Evolutionary conservation across 2,797 vertebrate species (phyloP), one percentile per base, ranked within the genome.

Genomic region (Naso thynnoides): DNA sequence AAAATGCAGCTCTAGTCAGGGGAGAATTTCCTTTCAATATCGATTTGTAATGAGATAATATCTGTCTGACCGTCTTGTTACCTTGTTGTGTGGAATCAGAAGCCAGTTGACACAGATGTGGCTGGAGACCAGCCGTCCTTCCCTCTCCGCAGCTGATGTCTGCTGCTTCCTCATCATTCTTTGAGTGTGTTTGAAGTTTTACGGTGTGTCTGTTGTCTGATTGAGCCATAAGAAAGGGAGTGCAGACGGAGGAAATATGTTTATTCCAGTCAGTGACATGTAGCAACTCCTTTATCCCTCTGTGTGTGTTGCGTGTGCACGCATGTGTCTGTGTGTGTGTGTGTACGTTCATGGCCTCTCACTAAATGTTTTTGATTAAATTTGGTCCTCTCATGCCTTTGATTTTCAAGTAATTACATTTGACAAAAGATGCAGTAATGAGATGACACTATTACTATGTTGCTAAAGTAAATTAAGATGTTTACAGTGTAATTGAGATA

Each of bases 311-410:
- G 52, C 6, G 31, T 10, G 38, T 27, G 61, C 60, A 52, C 27
- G 71, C 36, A 59, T 72, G 52, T 71, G 49, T 15, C 26, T 31
- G 64, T 67, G 42, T 47, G 64, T 50, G 61, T 33, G 36, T 57
- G 76, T 60, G 45, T 9, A 78, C 65, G 63, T 77, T 82, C 50
- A 68, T 79, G 83, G 71, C 71, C 68, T 84, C 83, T 62, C 24
- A 24, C 67, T 71, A 52, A 76, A 78, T 72, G 80, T 82, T 86
- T 76, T 50, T 79, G 69, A 88, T 87, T 82, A 59, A 78, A 80
- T 84, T 78, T 86, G 50, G 41, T 85, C 72, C 73, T 87, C 82
- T 86, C 84, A 82, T 86, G 84, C 84, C 83, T 90, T 87, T 86
- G 76, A 86, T 85, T 87, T 83, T 79, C 59, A 42, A 66, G 61